Evolutionary conservation across 2,888 invertebrate species (phyloP), one percentile per base, ranked within the genome.

Genomic region (Tiphia femorata): DNA sequence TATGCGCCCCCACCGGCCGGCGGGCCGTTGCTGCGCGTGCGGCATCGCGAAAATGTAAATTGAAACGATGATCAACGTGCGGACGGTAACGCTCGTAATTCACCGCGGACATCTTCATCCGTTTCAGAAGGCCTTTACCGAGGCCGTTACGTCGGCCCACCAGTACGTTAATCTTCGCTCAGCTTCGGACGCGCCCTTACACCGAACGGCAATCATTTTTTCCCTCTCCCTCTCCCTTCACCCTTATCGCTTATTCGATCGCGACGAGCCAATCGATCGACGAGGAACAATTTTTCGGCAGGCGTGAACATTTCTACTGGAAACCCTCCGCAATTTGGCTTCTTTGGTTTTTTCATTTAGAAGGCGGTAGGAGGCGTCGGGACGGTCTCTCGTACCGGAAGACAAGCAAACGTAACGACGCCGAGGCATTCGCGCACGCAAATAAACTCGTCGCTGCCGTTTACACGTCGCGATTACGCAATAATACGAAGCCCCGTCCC

Each of bases 401-500:
- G 66, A 60, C 64, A 61, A 67, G 57, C 67, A 62, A 62, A 56
- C 51, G 35, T 52, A 56, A 17, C 35, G 23, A n/a, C n/a, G 10
- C 49, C n/a, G 17, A 42, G 50, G 47, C 38, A n/a, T 14, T 12
- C 41, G n/a, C 56, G 52, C 49, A 55, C 56, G 62, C 69, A 73
- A 76, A 76, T 77, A 75, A 76, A 76, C 69, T 70, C 59, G 66
- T 58, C 58, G n/a, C 40, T 62, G 57, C 55, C 33, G 29, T 71
- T 74, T 72, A 67, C 75, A 72, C 68, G 67, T 58, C 62, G 73
- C 70, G 69, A 77, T 78, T 77, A 73, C 74, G 73, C 72, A 75
- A 78, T 76, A 70, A 72, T 72, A 62, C 54, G 33, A 57, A 64
- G 58, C 52, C 48, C n/a, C n/a, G 48, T 47, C 33, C 38, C 27